These are phyloP conservation scores for Venturia canescens DNA, from an alignment of 1,140 invertebrate species.

Conservation along the genomic window DNA sequence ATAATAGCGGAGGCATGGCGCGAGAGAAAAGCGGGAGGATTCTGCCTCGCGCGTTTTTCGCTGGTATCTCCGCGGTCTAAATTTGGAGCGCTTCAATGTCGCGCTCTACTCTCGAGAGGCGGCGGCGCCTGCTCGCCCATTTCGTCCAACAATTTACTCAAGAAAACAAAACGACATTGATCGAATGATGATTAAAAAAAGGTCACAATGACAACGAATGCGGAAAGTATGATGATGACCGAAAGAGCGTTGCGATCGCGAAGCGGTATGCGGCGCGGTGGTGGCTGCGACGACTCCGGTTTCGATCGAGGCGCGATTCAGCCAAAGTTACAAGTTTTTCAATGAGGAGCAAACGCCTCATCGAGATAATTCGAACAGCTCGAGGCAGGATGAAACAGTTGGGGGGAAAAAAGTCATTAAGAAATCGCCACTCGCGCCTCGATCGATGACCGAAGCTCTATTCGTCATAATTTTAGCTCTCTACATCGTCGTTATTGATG, in stretches of 20 bases:
- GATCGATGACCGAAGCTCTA: conserved; percentile 12
- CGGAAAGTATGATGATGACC: background rate
- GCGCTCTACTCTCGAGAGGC: background rate
- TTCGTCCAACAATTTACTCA: too few species aligned
- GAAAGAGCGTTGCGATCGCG: conserved; percentile 1
- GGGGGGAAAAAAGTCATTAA: too few species aligned
- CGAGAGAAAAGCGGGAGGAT: background rate
- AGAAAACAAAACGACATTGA: too few species aligned
- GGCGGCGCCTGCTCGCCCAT: too few species aligned
- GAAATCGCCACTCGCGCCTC: background rate
- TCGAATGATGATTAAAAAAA: too few species aligned
- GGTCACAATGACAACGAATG: too few species aligned
- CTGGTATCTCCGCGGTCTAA: background rate
- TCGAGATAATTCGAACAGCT: too few species aligned
- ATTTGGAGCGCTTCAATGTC: conserved; percentile 47
- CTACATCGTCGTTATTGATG: background rate
- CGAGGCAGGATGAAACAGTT: too few species aligned
- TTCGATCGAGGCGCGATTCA: conserved; percentile 1
- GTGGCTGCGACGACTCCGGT: too few species aligned
- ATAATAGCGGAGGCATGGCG: background rate
- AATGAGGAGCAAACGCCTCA: too few species aligned
- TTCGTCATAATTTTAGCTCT: background rate
- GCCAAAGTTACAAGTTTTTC: background rate
- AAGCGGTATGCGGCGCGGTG: conserved; percentile 5
- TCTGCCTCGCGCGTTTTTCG: background rate